These are phyloP conservation scores for Acanthosepion esculentum DNA, from an alignment of 2,888 invertebrate genomes.

Conservation along the genomic window DNA sequence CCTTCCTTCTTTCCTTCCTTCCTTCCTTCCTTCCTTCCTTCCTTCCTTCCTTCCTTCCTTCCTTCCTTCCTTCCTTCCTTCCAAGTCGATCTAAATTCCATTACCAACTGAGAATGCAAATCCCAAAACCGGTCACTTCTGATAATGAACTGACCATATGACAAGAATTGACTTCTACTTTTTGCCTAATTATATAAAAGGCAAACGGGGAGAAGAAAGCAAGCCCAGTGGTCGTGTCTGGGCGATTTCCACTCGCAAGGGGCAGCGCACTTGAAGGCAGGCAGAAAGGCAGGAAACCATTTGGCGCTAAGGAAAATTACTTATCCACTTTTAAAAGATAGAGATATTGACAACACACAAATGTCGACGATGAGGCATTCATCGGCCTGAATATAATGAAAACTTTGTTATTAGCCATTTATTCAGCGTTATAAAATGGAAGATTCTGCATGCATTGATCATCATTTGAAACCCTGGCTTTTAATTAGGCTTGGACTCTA, in stretches of 20 bases:
- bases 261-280: no score
- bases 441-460: no score
- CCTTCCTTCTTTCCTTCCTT: no score
- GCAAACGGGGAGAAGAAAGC: not conserved
- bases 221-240: not conserved
- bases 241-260: not conserved
- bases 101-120: not conserved
- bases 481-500: no score
- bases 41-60: not conserved
- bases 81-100: not conserved
- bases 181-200: not conserved
- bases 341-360: not conserved
- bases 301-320: not conserved
- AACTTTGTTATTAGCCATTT: no score
- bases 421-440: no score
- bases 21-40: no score
- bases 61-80: not conserved
- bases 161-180: not conserved
- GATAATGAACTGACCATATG: constrained; percentile 6
- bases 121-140: not conserved
- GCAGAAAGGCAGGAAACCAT: not conserved
- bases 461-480: no score
- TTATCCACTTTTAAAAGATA: not conserved
- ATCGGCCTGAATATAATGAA: no score
- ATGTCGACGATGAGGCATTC: no score